Evolutionary conservation across 2,113 vertebrate genomes (phyloP).

Genomic region (Puma concolor): DNA sequence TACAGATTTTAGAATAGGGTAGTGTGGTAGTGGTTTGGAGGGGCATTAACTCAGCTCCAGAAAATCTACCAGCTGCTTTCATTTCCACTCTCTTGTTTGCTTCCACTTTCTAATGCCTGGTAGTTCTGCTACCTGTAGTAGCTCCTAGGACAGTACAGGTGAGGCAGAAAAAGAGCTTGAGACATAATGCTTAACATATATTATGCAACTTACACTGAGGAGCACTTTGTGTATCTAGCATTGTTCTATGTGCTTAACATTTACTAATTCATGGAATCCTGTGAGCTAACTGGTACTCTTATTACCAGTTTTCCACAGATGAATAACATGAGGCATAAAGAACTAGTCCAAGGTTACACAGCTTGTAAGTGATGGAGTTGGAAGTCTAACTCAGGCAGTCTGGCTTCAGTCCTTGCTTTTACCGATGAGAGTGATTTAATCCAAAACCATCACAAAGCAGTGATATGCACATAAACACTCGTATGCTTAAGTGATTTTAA

Average conservation of each 20-base stretch:
- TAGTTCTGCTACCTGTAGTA: constrained; percentile 31
- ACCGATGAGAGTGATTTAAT: background rate
- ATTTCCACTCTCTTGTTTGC: background rate
- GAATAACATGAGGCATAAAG: background rate
- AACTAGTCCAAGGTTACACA: background rate
- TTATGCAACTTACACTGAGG: background rate
- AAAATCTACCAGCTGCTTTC: background rate
- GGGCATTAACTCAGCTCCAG: background rate
- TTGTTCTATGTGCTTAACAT: background rate
- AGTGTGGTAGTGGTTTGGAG: background rate
- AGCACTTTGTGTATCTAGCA: background rate
- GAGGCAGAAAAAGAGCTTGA: background rate
- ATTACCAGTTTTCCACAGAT: background rate
- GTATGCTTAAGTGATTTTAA: background rate
- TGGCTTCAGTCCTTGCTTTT: background rate
- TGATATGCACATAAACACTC: background rate
- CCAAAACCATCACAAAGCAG: background rate
- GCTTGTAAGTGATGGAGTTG: background rate
- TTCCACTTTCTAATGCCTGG: background rate
- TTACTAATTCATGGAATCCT: background rate
- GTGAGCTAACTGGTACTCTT: background rate
- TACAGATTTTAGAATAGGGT: background rate
- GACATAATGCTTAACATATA: background rate
- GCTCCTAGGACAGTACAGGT: background rate
- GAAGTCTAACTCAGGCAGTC: background rate